These are phyloP conservation scores for Alouatta palliata DNA, from an alignment of 2,113 vertebrate species.

Conservation along the genomic window DNA sequence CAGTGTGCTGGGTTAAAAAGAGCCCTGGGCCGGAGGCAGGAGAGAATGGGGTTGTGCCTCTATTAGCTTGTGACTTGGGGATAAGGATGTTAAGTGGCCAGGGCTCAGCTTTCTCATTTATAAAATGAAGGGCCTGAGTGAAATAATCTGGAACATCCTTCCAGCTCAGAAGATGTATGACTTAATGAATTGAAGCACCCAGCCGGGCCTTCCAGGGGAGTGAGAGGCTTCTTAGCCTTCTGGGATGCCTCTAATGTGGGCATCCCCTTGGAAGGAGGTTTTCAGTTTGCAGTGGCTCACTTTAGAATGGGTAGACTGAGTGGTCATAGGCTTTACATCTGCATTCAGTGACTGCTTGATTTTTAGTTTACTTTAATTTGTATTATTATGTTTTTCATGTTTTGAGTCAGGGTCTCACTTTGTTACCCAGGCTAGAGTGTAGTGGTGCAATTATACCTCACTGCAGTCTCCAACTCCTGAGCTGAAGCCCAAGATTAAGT, in stretches of 20 bases:
- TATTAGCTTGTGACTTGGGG: constrained; percentile 3
- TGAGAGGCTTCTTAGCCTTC: background rate
- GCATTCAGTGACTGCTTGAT: background rate
- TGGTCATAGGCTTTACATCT: background rate
- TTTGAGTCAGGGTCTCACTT: background rate
- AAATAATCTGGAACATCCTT: constrained; percentile 24
- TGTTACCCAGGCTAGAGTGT: background rate
- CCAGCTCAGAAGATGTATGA: background rate
- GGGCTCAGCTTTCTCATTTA: constrained; percentile 37
- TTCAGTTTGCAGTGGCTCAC: background rate
- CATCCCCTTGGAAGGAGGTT: background rate
- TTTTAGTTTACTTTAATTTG: background rate
- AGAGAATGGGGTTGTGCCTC: constrained; percentile 16
- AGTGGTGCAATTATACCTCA: background rate
- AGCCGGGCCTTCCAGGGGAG: background rate
- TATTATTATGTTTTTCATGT: background rate
- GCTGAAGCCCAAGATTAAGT: background rate
- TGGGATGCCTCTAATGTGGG: background rate
- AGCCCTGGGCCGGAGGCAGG: background rate
- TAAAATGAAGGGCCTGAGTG: background rate
- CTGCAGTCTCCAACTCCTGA: background rate
- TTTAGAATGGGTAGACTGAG: background rate
- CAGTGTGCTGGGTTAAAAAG: background rate
- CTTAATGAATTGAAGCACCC: background rate
- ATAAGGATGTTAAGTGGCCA: background rate